Evolutionary conservation across 2,888 invertebrate species (phyloP).

Genomic region (Allygus modestus): DNA sequence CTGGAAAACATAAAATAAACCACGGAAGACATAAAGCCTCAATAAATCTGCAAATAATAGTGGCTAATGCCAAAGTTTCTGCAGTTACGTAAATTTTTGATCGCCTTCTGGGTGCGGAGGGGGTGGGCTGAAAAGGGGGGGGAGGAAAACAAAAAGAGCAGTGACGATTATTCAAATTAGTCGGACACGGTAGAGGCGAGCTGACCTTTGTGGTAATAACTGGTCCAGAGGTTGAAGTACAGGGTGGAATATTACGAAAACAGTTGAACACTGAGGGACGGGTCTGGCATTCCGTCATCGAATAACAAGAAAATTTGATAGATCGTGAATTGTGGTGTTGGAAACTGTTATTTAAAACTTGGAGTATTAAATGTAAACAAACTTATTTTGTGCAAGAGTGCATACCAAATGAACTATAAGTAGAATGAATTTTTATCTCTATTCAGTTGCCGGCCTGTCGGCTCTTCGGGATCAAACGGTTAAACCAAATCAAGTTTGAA

Average conservation of each 20-base stretch:
- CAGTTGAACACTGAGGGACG: not conserved
- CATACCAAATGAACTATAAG: too few species aligned
- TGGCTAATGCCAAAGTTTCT: slow-evolving; percentile 37
- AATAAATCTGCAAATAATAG: slow-evolving; percentile 19
- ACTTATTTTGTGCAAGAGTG: too few species aligned
- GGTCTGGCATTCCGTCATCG: too few species aligned
- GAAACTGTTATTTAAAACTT: too few species aligned
- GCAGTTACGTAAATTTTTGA: slow-evolving; percentile 37
- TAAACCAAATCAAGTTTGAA: too few species aligned
- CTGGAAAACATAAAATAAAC: not conserved
- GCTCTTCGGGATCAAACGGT: too few species aligned
- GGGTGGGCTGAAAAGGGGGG: not conserved
- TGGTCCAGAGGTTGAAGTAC: not conserved
- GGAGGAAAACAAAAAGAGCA: slow-evolving; percentile 43
- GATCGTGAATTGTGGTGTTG: too few species aligned
- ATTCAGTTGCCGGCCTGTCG: too few species aligned
- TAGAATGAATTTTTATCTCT: too few species aligned
- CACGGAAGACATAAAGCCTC: not conserved
- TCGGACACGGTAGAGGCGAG: slow-evolving; percentile 11
- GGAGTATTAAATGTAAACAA: too few species aligned
- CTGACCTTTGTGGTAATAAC: slow-evolving; percentile 50
- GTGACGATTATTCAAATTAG: slow-evolving; percentile 53
- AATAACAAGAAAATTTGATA: too few species aligned
- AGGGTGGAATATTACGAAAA: slow-evolving; percentile 22
- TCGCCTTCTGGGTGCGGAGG: slow-evolving; percentile 29